These are phyloP conservation scores for Ptychochromis oligacanthus DNA, from an alignment of 2,113 vertebrate species.

Conservation along the genomic window DNA sequence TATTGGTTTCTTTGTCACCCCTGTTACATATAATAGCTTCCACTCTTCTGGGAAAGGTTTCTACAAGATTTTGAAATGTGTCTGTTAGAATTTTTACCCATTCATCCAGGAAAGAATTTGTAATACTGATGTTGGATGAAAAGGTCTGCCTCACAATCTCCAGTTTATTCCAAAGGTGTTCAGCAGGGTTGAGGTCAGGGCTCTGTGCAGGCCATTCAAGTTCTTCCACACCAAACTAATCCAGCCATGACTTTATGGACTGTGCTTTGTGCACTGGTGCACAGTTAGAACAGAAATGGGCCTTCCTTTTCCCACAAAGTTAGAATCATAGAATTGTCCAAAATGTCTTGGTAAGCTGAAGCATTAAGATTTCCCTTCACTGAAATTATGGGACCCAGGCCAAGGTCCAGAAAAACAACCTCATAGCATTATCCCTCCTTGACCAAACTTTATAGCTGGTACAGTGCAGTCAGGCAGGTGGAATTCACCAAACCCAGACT, in stretches of 20 bases:
- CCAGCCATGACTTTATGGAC: too few species aligned
- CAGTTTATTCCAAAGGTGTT: neutral
- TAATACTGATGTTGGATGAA: neutral
- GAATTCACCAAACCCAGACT: neutral
- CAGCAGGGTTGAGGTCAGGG: neutral
- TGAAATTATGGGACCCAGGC: neutral
- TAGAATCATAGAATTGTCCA: neutral
- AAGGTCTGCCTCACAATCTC: neutral
- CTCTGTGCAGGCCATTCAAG: neutral
- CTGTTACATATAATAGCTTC: too few species aligned
- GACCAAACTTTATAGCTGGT: neutral
- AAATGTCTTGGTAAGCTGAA: neutral
- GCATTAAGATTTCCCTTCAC: neutral
- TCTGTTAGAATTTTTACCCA: neutral
- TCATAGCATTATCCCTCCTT: too few species aligned
- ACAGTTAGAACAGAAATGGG: neutral
- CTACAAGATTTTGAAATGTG: neutral
- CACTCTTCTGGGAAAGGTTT: neutral
- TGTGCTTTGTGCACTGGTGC: neutral
- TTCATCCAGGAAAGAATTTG: neutral
- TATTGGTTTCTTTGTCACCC: neutral
- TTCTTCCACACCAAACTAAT: neutral
- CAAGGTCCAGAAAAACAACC: neutral
- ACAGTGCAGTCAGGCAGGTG: neutral
- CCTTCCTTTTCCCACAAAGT: fast-evolving